Percentiles rank a stretch among this genome's conserved stretches.
Evolutionary conservation across 2,113 vertebrate species (phyloP).

Genomic region (Barnardius zonarius): DNA sequence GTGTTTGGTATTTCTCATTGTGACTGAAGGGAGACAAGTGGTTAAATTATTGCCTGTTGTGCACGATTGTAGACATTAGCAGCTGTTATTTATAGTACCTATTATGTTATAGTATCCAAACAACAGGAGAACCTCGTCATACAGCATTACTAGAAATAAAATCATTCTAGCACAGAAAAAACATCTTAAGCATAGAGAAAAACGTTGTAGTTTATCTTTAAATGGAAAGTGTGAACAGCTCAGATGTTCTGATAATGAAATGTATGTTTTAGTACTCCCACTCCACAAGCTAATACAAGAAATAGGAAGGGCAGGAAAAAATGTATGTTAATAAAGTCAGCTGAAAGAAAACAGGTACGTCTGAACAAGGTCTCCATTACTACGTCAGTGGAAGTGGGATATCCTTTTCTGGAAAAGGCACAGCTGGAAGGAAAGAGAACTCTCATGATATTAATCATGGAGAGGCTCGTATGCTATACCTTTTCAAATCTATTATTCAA

Average conservation of each 20-base stretch:
- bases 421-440: background rate
- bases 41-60: constrained; percentile 41
- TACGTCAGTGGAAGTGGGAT: background rate
- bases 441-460: background rate
- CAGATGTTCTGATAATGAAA: constrained; percentile 7
- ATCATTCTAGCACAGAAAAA: background rate
- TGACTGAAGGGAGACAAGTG: constrained; percentile 9
- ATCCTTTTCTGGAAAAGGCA: background rate
- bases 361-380: background rate
- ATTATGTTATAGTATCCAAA: constrained; percentile 32
- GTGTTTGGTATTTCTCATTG: background rate
- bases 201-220: background rate
- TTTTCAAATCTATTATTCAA: background rate
- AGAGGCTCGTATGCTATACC: background rate
- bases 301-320: background rate
- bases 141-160: constrained; percentile 31
- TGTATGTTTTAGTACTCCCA: background rate
- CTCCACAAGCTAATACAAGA: background rate
- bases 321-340: background rate
- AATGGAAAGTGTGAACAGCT: background rate
- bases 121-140: background rate
- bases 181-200: background rate
- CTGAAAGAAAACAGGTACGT: background rate
- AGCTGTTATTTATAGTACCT: constrained; percentile 41
- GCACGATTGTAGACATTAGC: constrained; percentile 22